These are phyloP conservation scores for Malurus alboscapulatus DNA, from an alignment of 2,113 vertebrate species.

Conservation along the genomic window DNA sequence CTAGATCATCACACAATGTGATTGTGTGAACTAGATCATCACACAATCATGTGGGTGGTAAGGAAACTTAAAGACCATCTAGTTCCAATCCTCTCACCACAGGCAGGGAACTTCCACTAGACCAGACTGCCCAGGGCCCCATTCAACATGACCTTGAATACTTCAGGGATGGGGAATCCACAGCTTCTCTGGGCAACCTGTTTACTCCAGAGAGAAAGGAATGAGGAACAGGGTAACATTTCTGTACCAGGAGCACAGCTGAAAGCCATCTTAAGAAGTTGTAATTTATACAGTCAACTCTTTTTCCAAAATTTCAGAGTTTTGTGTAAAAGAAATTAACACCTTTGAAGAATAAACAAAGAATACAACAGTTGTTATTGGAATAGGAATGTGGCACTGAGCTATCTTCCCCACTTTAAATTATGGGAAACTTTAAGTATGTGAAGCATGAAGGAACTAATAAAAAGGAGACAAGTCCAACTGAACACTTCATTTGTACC, in stretches of 20 bases:
- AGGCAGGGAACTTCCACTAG: not conserved
- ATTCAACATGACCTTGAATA: not conserved
- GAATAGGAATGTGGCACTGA: not conserved
- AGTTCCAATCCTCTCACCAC: not conserved
- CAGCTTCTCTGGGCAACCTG: not conserved
- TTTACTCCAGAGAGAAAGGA: not conserved
- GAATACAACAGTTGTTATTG: not conserved
- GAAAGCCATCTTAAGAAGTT: not conserved
- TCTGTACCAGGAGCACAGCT: not conserved
- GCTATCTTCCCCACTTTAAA: not conserved
- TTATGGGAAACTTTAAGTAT: not conserved
- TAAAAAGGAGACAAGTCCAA: not conserved
- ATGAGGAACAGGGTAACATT: not conserved
- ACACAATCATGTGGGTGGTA: not conserved
- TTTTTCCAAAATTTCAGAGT: not conserved
- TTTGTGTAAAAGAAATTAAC: not conserved
- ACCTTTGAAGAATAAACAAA: not conserved
- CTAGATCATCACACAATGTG: too few relatives aligned
- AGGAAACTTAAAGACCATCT: not conserved
- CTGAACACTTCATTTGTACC: not conserved
- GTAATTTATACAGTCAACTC: not conserved
- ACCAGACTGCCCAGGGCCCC: not conserved
- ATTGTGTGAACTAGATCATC: not conserved
- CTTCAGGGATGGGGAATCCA: not conserved
- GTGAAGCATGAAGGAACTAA: not conserved